Evolutionary conservation across 2,888 invertebrate species (phyloP), one percentile per base, ranked within the genome.

Genomic region (Coenonympha glycerion): DNA sequence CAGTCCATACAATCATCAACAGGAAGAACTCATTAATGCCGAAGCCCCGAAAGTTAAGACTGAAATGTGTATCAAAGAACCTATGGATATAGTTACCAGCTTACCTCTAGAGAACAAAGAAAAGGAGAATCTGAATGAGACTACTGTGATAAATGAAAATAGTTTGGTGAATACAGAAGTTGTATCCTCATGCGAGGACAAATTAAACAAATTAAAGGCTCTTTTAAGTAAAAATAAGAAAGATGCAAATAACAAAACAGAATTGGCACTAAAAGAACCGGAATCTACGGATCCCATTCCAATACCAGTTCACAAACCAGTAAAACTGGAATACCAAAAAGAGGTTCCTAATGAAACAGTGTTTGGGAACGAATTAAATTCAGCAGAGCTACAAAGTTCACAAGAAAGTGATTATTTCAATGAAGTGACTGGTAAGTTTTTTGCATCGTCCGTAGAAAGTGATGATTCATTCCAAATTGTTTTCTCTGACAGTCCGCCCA

Each of bases 381-480:
- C 52, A 15, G 41, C 18, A 3, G 37, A 36, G 22, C 5, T 42
- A 31, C 40, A 42, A 11, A 71, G 69, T 0, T 26, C 40, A 18
- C 28, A 54, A 31, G 41, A 48, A 3, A 52, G 52, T 34, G 59
- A 78, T 9, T 75, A 67, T 53, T 87, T 87, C 30, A 74, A 87
- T 51, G 87, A 87, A 65, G 66, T 86, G 0, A 68, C 71, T 0
- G 87, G 87, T 0, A 63, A 76, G 18, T 87, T 87, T 55, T 68
- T 66, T 6, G 66, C 77, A 0, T 52, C 68, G 1, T 82, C 83
- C 0, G 64, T 68, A 0, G 74, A 76, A 3, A 85, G 76, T 8
- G 82, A 87, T 3, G 87, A 87, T 51, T 83, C 83, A 0, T 87
- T 84, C 63, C 85, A 86, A 69, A 85, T 87, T 5, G 87, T 87